Conservation (phyloP, 1,140 invertebrate species). For the Potamilus streckersoni region DNA sequence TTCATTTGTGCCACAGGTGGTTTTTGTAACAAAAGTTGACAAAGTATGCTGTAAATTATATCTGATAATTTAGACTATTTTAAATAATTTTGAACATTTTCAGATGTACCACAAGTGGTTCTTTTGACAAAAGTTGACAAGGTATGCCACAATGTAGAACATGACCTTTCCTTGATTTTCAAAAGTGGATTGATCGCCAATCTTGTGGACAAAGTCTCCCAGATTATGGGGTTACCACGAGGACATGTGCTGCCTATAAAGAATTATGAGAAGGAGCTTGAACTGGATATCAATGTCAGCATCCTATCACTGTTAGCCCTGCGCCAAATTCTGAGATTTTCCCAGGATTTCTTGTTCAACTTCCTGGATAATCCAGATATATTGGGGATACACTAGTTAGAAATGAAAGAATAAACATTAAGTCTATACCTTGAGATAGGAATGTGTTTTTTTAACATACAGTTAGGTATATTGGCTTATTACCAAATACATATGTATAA, state of each 20-base stretch:
- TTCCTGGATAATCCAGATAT: not conserved
- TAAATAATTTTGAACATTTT: not conserved
- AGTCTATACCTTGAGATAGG: too few relatives aligned
- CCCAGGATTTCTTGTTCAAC: conserved; percentile 24
- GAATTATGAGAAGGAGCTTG: conserved; percentile 26
- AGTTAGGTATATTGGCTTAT: too few relatives aligned
- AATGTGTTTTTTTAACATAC: too few relatives aligned
- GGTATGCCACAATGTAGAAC: conserved; percentile 7
- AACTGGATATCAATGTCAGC: conserved; percentile 11
- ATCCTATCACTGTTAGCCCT: conserved; percentile 4
- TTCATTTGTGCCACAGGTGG: too few relatives aligned
- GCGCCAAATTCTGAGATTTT: conserved; percentile 18
- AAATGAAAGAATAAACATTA: too few relatives aligned
- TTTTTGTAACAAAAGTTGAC: too few relatives aligned
- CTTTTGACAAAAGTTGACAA: conserved; percentile 30
- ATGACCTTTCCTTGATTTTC: conserved; percentile 13
- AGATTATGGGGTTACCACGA: conserved; percentile 20
- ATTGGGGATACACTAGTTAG: too few relatives aligned
- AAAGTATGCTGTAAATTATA: too few relatives aligned
- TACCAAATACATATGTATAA: too few relatives aligned
- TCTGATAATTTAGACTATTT: too few relatives aligned
- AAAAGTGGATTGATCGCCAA: conserved; percentile 9
- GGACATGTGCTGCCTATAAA: conserved; percentile 22
- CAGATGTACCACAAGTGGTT: conserved; percentile 24
- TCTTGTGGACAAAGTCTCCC: conserved; percentile 16